phyloP scores from a whole-genome alignment of 2,888 invertebrate genomes.

The Macropis europaea region DNA sequence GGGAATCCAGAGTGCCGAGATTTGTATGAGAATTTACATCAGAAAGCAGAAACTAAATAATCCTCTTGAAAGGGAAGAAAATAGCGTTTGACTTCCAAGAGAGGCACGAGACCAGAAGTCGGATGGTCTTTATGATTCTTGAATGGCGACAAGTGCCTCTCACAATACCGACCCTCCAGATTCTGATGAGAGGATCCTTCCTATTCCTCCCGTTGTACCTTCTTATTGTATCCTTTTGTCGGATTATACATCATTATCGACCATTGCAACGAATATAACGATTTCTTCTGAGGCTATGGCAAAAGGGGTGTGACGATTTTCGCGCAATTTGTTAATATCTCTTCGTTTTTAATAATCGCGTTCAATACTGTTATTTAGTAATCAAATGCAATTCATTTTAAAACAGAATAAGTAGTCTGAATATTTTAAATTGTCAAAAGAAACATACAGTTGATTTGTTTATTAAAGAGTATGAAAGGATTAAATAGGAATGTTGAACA shows the following conservation, averaged over 20 bases:
- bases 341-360: no score
- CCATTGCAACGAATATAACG: not conserved
- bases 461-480: no score
- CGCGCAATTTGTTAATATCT: no score
- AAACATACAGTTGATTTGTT: no score
- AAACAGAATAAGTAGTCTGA: no score
- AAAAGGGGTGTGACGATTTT: not conserved
- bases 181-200: not conserved
- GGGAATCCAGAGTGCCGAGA: no score
- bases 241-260: not conserved
- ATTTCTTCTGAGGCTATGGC: not conserved
- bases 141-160: conserved; percentile 52
- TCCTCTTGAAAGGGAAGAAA: conserved; percentile 2
- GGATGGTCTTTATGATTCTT: conserved; percentile 39
- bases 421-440: no score
- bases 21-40: not conserved
- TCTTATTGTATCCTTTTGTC: conserved; percentile 7
- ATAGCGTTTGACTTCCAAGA: not conserved
- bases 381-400: no score
- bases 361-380: no score
- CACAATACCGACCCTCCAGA: conserved; percentile 30
- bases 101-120: conserved; percentile 23
- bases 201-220: conserved; percentile 18
- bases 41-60: not conserved
- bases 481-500: no score